phyloP scores from a whole-genome alignment of 2,888 invertebrate species.

The Tetanocera ferruginea region DNA sequence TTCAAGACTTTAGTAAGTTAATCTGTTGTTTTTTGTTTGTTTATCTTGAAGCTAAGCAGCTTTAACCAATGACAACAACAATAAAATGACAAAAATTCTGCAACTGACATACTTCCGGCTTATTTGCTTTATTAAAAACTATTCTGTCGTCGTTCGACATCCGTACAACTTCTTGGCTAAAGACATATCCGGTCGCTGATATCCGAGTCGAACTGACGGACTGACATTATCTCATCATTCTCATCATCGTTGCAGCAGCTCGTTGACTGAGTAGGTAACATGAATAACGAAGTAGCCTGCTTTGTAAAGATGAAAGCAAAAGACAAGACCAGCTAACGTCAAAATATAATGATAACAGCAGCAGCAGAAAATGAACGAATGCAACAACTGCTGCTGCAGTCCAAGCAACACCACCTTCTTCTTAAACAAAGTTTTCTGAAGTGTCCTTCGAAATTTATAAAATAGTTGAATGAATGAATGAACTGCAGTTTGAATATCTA shows the following conservation, averaged over 20 bases:
- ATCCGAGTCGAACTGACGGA: neutral
- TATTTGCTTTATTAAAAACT: slow-evolving; percentile 27
- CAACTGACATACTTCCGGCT: slow-evolving; percentile 14
- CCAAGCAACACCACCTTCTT: neutral
- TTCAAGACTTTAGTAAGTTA: no score
- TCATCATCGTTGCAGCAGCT: no score
- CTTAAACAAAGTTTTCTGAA: neutral
- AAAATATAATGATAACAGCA: neutral
- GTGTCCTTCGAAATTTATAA: slow-evolving; percentile 13
- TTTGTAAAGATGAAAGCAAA: neutral
- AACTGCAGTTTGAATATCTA: slow-evolving; percentile 23
- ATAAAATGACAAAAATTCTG: neutral
- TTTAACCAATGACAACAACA: no score
- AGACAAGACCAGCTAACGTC: neutral
- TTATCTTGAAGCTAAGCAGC: no score
- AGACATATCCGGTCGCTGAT: slow-evolving; percentile 3
- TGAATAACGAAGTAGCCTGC: no score
- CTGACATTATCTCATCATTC: no score
- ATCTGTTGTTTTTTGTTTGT: no score
- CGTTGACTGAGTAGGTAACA: no score
- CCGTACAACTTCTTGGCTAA: slow-evolving; percentile 4
- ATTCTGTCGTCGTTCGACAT: slow-evolving; percentile 6
- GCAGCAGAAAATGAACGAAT: neutral
- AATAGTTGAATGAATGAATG: slow-evolving; percentile 25
- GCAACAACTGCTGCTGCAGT: no score